Conservation (phyloP, 2,888 invertebrate genomes). For the Yponomeuta evonymella region DNA sequence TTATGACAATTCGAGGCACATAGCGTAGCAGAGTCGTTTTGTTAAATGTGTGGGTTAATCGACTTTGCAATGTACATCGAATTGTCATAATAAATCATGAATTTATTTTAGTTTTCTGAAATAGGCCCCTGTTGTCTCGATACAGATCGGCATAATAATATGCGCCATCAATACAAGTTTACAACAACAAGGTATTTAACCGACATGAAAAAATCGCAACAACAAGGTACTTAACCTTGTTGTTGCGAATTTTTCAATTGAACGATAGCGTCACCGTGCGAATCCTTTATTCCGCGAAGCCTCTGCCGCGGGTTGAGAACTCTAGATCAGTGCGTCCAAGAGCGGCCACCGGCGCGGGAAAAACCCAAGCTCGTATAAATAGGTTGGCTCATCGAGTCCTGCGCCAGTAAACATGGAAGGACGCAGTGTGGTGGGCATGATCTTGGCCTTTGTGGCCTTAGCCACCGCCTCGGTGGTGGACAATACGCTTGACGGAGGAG, state of each 20-base stretch:
- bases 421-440: constrained; percentile 48
- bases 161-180: background rate
- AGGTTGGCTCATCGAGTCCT: constrained; percentile 54
- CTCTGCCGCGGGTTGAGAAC: constrained; percentile 38
- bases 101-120: too few species aligned
- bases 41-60: too few species aligned
- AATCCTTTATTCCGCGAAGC: constrained; percentile 34
- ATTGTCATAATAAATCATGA: too few species aligned
- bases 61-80: too few species aligned
- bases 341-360: constrained; percentile 40
- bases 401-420: constrained; percentile 65
- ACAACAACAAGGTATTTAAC: background rate
- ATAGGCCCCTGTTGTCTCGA: background rate
- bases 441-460: constrained; percentile 44
- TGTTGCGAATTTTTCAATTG: constrained; percentile 9
- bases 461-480: constrained; percentile 49
- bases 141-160: background rate
- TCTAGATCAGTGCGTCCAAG: constrained; percentile 20
- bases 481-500: constrained; percentile 51
- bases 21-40: too few species aligned
- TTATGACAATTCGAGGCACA: too few species aligned
- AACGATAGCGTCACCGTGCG: constrained; percentile 48
- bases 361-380: constrained; percentile 57
- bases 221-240: background rate
- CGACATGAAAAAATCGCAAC: too few species aligned